These are phyloP conservation scores for Andrena fulva DNA, from an alignment of 2,888 invertebrate species.

Conservation along the genomic window DNA sequence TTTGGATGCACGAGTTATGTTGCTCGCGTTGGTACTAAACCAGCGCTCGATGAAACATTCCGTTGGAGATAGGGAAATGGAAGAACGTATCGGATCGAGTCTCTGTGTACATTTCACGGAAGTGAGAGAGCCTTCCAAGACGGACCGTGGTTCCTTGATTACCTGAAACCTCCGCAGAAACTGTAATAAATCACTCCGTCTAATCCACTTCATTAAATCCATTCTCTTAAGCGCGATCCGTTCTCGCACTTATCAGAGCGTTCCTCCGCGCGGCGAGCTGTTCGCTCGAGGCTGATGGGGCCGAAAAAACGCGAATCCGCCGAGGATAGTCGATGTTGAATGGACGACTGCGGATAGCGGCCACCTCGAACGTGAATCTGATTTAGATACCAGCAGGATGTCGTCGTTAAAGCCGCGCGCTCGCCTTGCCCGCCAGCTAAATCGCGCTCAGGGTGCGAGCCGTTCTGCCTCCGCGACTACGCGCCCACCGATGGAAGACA, in stretches of 20 bases:
- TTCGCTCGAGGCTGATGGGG: not conserved
- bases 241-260: not conserved
- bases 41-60: not conserved
- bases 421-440: slow-evolving; percentile 23
- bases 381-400: slow-evolving; percentile 49
- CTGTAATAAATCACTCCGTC: too few relatives aligned
- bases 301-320: not conserved
- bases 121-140: too few relatives aligned
- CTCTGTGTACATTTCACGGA: too few relatives aligned
- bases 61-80: not conserved
- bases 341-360: not conserved
- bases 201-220: not conserved
- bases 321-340: not conserved
- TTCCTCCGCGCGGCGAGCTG: not conserved
- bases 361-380: slow-evolving; percentile 28
- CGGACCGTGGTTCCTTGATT: too few relatives aligned
- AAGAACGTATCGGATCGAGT: too few relatives aligned
- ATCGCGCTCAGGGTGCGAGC: slow-evolving; percentile 56
- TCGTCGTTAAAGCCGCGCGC: slow-evolving; percentile 44
- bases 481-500: slow-evolving; percentile 61
- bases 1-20: slow-evolving; percentile 1
- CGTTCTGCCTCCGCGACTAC: slow-evolving; percentile 16
- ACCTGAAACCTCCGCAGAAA: too few relatives aligned
- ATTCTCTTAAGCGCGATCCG: not conserved
- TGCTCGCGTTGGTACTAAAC: not conserved